phyloP scores from a whole-genome alignment of 1,140 invertebrate genomes.

The Dendrolimus kikuchii region DNA sequence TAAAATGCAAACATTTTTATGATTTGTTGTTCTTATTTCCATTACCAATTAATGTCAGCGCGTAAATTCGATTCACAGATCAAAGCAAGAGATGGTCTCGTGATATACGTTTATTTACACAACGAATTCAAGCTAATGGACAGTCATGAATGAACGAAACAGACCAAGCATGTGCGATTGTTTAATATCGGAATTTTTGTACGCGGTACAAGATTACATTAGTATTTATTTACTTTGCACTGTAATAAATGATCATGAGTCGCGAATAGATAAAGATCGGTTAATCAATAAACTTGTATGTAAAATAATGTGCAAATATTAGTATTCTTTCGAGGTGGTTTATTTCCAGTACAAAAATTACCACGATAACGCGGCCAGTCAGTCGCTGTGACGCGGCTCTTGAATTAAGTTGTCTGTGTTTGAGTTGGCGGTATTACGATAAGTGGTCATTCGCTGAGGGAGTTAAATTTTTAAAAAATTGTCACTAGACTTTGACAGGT shows the following conservation, averaged over 20 bases:
- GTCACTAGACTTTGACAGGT: conserved; percentile 23
- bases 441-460: conserved; percentile 1
- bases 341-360: conserved; percentile 17
- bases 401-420: conserved; percentile 11
- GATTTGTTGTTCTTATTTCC: conserved; percentile 10
- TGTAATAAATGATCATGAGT: neutral
- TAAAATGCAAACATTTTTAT: conserved; percentile 6
- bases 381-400: conserved; percentile 15
- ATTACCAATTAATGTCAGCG: conserved; percentile 9
- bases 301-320: conserved; percentile 16
- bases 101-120: conserved; percentile 15
- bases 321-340: conserved; percentile 11
- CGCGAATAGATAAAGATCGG: conserved; percentile 2
- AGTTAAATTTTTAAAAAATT: conserved; percentile 13
- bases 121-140: conserved; percentile 11
- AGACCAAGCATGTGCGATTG: conserved; percentile 5
- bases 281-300: conserved; percentile 3
- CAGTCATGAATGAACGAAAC: conserved; percentile 15
- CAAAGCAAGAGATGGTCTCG: conserved; percentile 16
- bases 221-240: no score
- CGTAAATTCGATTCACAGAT: conserved; percentile 15
- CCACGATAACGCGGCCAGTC: conserved; percentile 8
- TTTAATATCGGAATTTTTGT: no score
- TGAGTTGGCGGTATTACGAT: conserved; percentile 2
- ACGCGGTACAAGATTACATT: no score